Evolutionary conservation across 2,797 vertebrate species (phyloP).

Genomic region (Syncerus caffer): DNA sequence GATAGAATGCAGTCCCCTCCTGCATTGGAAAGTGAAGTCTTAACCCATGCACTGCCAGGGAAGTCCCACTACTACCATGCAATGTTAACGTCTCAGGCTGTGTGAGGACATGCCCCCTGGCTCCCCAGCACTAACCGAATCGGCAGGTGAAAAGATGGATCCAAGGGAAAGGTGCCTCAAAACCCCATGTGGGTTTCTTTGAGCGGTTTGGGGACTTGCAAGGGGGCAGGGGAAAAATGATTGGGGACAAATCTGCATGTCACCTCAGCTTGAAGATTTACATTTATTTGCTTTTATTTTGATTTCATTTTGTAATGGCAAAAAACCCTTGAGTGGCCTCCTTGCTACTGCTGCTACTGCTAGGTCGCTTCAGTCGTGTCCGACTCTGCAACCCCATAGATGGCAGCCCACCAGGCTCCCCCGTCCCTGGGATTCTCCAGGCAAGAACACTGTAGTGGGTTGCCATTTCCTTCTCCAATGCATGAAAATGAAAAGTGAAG

Average conservation of each 20-base stretch:
- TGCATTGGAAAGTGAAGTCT: not conserved
- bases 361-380: too few species aligned
- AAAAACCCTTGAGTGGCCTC: not conserved
- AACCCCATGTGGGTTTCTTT: not conserved
- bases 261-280: constrained; percentile 1
- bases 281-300: constrained; percentile 18
- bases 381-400: accelerated
- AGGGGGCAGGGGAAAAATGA: not conserved
- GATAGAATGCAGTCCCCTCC: not conserved
- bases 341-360: not conserved
- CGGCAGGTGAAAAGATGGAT: not conserved
- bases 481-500: too few species aligned
- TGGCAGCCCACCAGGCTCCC: too few species aligned
- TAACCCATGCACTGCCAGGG: not conserved
- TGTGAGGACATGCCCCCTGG: not conserved
- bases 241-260: constrained; percentile 18
- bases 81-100: not conserved
- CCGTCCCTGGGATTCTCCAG: too few species aligned
- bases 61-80: not conserved
- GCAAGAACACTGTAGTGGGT: too few species aligned
- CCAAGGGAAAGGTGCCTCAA: not conserved
- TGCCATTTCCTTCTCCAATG: too few species aligned
- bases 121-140: not conserved
- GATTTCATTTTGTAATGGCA: constrained; percentile 27
- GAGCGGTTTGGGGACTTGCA: not conserved